Evolutionary conservation across 1,140 invertebrate species (phyloP).

Genomic region (Lepidurus apus): DNA sequence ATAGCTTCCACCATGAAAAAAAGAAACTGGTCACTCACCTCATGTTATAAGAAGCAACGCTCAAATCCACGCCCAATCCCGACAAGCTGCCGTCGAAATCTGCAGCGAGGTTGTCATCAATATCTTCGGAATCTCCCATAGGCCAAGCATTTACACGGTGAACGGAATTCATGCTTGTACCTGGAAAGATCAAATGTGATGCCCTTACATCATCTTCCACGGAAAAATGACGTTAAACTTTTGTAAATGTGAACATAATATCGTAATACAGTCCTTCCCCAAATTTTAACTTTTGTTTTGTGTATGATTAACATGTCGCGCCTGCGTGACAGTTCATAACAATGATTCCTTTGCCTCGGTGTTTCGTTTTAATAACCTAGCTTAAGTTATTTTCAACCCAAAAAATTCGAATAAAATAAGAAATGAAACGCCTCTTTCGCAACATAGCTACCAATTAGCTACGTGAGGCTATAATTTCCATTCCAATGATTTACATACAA

Average conservation of each 20-base stretch:
- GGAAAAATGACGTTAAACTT: background rate
- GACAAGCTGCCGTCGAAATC: conserved; percentile 73
- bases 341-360: background rate
- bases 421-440: background rate
- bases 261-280: background rate
- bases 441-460: background rate
- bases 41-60: conserved; percentile 64
- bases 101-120: conserved; percentile 63
- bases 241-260: background rate
- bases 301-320: conserved; percentile 10
- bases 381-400: background rate
- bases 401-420: background rate
- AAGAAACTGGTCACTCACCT: conserved; percentile 49
- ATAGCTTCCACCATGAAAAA: too few species aligned
- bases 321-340: background rate
- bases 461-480: background rate
- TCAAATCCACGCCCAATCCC: conserved; percentile 65
- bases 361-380: background rate
- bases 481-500: background rate
- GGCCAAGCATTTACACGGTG: conserved; percentile 41
- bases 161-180: background rate
- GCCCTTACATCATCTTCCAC: background rate
- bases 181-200: background rate
- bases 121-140: conserved; percentile 49
- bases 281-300: background rate